Conservation (phyloP, 2,113 vertebrate species). For the zebrafish (Danio rerio) region DNA sequence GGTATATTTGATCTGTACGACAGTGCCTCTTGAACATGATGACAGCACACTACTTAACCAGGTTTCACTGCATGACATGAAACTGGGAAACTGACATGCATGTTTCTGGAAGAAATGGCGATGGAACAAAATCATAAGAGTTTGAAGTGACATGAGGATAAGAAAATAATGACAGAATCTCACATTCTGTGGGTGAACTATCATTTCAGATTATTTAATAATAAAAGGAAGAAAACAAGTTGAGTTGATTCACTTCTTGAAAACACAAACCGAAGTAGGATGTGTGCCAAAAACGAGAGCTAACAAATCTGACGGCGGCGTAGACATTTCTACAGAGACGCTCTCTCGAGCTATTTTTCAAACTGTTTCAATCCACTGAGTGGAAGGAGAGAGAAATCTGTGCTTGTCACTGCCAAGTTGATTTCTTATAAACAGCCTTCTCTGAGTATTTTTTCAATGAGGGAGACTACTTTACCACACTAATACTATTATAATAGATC, state of each 20-base stretch:
- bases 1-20: too few relatives aligned
- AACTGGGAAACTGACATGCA: too few relatives aligned
- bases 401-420: conserved; percentile 33
- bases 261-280: conserved; percentile 4
- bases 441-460: conserved; percentile 26
- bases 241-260: conserved; percentile 16
- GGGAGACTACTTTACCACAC: conserved; percentile 26
- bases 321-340: conserved; percentile 14
- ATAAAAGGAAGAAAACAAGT: background rate
- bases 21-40: too few relatives aligned
- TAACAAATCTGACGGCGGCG: background rate
- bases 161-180: too few relatives aligned
- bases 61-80: too few relatives aligned
- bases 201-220: conserved; percentile 5
- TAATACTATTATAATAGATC: conserved; percentile 47
- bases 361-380: background rate
- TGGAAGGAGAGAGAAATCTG: conserved; percentile 18
- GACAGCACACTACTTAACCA: too few relatives aligned
- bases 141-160: background rate
- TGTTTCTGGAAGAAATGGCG: background rate
- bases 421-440: conserved; percentile 18
- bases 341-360: conserved; percentile 29
- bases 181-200: background rate
- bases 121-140: background rate
- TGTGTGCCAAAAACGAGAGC: background rate